Base-by-base conservation (phyloP, 2,888 invertebrate genomes). In the Meiosimyza platycephala region DNA sequence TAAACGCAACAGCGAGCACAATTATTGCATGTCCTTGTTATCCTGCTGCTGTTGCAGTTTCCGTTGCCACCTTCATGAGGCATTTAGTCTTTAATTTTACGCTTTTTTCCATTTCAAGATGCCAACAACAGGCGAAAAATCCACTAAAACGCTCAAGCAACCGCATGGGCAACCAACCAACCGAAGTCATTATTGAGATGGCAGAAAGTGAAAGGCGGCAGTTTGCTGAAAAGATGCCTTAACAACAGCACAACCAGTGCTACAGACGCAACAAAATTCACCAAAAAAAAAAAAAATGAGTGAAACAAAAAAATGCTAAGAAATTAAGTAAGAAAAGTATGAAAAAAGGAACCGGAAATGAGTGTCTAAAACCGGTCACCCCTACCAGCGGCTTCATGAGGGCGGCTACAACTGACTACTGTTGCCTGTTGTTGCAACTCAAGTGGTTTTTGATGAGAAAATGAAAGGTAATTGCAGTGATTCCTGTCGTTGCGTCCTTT, bases 371-470 rank as follows among this genome's bases (percentile, higher is more conserved):
- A 66, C 51, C 50, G 72, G 72, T 67, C 62, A 64, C 63, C 51
- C 33, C 13, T 15, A 33, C 5, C 72, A 59, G 62, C 18, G 13
- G 67, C 16, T 5, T 50, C 54, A 16, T 12, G 12, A 12, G 33
- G 9, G 12, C 12, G 33, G 16, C 33, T 33, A 28, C 28, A 28
- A 28, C 64, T 64, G 40, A 13, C 28, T 15, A 59, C 54, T 62
- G 28, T 70, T 67, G 57, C 28, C 51, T 22, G 57, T 50, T 72
- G 57, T 57, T 18, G 51, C 65, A 50, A 80, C 83, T 84, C 82
- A 83, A 84, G 85, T 84, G 85, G 80, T 85, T 84, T 85, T 85
- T 84, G 83, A 84, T 83, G 84, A 83, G 80, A 83, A 83, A 85
- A 85, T 82, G 82, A 83, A 84, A 85, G 85, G 84, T 84, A 84